Evolutionary conservation across 2,888 invertebrate genomes (phyloP).

Genomic region (Pelosia muscerda): DNA sequence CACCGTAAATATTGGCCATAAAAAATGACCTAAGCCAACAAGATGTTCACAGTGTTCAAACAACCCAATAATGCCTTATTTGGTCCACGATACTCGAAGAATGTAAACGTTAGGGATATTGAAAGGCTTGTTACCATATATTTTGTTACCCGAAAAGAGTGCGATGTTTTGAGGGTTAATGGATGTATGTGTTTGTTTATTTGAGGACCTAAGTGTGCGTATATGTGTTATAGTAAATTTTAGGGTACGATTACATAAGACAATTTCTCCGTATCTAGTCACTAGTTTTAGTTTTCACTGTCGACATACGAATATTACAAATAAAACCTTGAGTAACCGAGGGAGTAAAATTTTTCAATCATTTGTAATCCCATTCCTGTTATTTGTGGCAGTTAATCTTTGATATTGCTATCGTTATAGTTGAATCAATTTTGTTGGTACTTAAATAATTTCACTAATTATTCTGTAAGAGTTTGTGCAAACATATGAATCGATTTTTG

Average conservation of each 20-base stretch:
- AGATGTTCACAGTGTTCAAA: constrained; percentile 17
- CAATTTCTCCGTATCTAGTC: not conserved
- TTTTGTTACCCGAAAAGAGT: constrained; percentile 18
- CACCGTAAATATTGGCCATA: constrained; percentile 28
- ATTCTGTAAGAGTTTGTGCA: no score
- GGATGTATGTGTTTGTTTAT: constrained; percentile 4
- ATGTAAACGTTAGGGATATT: constrained; percentile 18
- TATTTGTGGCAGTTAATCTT: no score
- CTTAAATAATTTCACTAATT: no score
- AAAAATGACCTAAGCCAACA: constrained; percentile 40
- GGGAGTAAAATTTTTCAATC: no score
- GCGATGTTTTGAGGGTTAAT: constrained; percentile 9
- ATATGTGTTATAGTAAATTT: constrained; percentile 1
- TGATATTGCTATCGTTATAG: no score
- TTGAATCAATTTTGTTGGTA: no score
- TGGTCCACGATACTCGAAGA: constrained; percentile 17
- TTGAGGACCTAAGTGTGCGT: not conserved
- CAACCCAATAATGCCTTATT: constrained; percentile 33
- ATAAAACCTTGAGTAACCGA: no score
- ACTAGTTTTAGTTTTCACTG: no score
- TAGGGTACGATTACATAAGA: not conserved
- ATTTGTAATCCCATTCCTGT: no score
- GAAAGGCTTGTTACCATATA: constrained; percentile 14
- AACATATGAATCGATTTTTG: no score
- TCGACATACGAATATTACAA: no score